Evolutionary conservation across 2,888 invertebrate species (phyloP).

Genomic region (Cynaeus angustus): DNA sequence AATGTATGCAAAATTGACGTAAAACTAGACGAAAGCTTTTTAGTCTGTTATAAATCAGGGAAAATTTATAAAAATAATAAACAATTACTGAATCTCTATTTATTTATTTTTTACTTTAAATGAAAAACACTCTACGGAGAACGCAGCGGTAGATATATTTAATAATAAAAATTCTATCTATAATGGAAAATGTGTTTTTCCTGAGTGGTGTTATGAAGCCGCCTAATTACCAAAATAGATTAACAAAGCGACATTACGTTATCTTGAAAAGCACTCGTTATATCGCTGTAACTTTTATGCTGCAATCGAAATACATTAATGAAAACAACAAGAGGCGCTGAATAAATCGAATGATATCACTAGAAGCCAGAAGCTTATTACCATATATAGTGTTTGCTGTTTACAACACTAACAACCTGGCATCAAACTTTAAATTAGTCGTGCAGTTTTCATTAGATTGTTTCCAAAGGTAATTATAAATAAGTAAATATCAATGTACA

Average conservation of each 20-base stretch:
- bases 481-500: slow-evolving; percentile 8
- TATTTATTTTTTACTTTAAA: no score
- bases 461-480: slow-evolving; percentile 9
- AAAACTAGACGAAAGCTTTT: no score
- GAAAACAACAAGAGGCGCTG: slow-evolving; percentile 30
- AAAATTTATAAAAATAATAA: no score
- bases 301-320: slow-evolving; percentile 17
- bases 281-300: slow-evolving; percentile 17
- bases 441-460: slow-evolving; percentile 14
- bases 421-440: slow-evolving; percentile 31
- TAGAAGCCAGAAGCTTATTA: slow-evolving; percentile 33
- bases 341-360: slow-evolving; percentile 42
- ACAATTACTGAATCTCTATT: no score
- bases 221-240: neutral
- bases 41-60: no score
- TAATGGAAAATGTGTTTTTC: no score
- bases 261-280: slow-evolving; percentile 17
- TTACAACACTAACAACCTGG: slow-evolving; percentile 29
- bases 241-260: neutral
- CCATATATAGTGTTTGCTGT: slow-evolving; percentile 42
- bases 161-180: no score
- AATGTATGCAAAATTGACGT: no score
- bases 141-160: no score
- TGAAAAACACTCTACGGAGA: no score
- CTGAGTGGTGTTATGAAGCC: neutral